Conservation (phyloP, 2,888 invertebrate genomes). For the Noctua janthe region DNA sequence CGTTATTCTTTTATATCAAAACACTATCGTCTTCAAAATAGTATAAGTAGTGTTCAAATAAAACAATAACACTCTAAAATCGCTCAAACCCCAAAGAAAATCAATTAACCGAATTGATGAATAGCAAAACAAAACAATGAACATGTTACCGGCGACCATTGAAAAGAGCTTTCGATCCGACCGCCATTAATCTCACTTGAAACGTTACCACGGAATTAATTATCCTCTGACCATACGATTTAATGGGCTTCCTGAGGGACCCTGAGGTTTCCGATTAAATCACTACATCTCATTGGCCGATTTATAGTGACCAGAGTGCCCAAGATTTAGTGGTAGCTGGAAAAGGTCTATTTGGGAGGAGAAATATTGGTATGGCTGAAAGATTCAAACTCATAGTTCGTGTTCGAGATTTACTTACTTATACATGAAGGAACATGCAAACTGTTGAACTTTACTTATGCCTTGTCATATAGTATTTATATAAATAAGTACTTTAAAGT, state of each 20-base stretch:
- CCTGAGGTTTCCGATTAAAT: conserved; percentile 90
- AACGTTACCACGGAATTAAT: conserved; percentile 89
- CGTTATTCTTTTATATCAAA: neutral
- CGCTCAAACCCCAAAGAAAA: conserved; percentile 33
- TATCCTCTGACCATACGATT: conserved; percentile 90
- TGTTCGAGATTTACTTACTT: neutral
- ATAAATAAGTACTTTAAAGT: neutral
- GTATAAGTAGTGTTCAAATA: neutral
- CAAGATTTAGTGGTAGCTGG: conserved; percentile 69
- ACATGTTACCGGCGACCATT: conserved; percentile 77
- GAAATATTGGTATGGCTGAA: conserved; percentile 34
- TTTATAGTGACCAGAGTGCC: conserved; percentile 85
- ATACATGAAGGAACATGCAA: neutral
- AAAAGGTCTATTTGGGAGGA: conserved; percentile 52
- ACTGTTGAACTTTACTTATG: neutral
- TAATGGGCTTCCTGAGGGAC: conserved; percentile 89
- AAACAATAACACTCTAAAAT: neutral
- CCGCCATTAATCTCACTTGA: conserved; percentile 89
- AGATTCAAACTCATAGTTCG: neutral
- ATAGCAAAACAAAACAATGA: conserved; percentile 79
- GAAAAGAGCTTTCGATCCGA: conserved; percentile 82
- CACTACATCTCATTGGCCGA: conserved; percentile 90
- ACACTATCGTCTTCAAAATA: neutral
- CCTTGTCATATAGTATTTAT: neutral
- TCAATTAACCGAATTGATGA: conserved; percentile 65